Conservation (phyloP, 2,797 vertebrate species). For the Adrianichthys oophorus region DNA sequence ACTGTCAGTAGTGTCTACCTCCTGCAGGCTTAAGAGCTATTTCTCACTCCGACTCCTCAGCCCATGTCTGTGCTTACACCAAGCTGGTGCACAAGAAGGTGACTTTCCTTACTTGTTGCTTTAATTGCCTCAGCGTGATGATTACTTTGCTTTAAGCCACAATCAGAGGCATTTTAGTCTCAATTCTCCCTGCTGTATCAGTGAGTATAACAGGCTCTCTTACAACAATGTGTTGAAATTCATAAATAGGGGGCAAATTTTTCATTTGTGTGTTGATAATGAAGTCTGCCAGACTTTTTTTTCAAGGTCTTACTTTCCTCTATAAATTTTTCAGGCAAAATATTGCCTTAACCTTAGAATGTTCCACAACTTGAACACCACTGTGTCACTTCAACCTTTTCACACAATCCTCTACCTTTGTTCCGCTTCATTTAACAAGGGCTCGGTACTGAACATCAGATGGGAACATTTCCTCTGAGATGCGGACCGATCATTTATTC, state of each 20-base stretch:
- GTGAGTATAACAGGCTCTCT: constrained; percentile 18
- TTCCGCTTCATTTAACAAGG: constrained; percentile 68
- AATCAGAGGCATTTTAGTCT: constrained; percentile 53
- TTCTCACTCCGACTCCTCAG: constrained; percentile 11
- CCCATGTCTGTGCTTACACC: constrained; percentile 8
- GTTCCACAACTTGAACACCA: constrained; percentile 51
- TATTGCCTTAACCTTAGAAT: constrained; percentile 15
- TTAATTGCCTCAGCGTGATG: constrained; percentile 53
- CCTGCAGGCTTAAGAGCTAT: constrained; percentile 34
- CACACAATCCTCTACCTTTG: constrained; percentile 54
- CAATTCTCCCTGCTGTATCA: constrained; percentile 27
- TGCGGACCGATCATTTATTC: constrained; percentile 64
- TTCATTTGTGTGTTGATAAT: background rate
- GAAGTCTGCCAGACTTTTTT: background rate
- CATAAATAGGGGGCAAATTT: background rate
- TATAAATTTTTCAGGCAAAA: constrained; percentile 2
- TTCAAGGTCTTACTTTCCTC: background rate
- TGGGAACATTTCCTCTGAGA: constrained; percentile 60
- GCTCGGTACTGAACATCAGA: constrained; percentile 59
- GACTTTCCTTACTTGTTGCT: constrained; percentile 39
- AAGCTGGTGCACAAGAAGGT: constrained; percentile 47
- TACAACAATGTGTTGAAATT: constrained; percentile 20
- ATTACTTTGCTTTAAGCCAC: constrained; percentile 50
- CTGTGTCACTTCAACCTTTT: constrained; percentile 65
- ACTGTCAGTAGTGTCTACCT: constrained; percentile 48